phyloP scores from a whole-genome alignment of 2,797 vertebrate genomes.

The Diglossa cyanea region DNA sequence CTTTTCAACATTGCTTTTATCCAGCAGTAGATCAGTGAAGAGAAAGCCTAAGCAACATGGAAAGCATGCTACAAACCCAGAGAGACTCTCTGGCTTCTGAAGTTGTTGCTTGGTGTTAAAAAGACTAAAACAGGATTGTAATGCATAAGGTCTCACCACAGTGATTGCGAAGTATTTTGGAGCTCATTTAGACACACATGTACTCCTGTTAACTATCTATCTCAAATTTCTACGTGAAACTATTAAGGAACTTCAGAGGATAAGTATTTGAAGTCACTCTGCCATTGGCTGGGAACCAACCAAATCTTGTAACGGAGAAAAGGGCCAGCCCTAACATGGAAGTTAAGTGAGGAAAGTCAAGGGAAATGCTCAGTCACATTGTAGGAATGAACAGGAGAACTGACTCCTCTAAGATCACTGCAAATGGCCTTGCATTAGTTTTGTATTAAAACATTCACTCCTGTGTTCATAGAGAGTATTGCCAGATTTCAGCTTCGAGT shows the following conservation, averaged over 20 bases:
- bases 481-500: neutral
- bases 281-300: fast-evolving
- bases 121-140: neutral
- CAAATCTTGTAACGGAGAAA: neutral
- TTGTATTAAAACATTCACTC: neutral
- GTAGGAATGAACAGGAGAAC: neutral
- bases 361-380: neutral
- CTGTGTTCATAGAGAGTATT: neutral
- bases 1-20: neutral
- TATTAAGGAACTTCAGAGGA: neutral
- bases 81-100: neutral
- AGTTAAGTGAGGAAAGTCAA: neutral
- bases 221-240: neutral
- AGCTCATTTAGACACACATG: neutral
- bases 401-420: neutral
- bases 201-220: neutral
- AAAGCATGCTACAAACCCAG: neutral
- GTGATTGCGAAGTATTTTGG: neutral
- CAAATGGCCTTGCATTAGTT: neutral
- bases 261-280: neutral
- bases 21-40: neutral
- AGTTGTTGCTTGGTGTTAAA: neutral
- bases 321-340: neutral
- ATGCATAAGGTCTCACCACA: neutral
- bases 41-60: neutral